These are phyloP conservation scores for Pelusios castaneus DNA, from an alignment of 2,113 vertebrate genomes.

Conservation along the genomic window DNA sequence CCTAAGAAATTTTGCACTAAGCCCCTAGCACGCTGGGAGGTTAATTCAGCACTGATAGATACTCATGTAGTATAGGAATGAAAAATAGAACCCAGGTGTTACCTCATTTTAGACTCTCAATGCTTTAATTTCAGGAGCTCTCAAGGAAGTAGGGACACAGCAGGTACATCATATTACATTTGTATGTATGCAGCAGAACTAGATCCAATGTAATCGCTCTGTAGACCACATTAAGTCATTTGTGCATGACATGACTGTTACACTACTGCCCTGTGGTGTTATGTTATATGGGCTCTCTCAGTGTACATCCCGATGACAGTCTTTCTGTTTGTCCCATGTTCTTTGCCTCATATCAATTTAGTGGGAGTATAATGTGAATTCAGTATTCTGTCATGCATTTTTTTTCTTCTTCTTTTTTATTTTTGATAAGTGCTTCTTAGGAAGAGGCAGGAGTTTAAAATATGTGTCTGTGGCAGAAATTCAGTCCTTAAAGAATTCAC, in stretches of 20 bases:
- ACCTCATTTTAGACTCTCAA: not conserved
- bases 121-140: not conserved
- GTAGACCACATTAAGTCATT: not conserved
- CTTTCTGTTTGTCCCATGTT: constrained; percentile 26
- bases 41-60: not conserved
- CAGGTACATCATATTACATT: not conserved
- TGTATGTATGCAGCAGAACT: not conserved
- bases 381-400: not conserved
- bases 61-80: not conserved
- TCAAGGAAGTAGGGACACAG: not conserved
- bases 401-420: not conserved
- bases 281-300: constrained; percentile 39
- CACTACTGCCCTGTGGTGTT: not conserved
- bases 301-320: not conserved
- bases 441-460: constrained; percentile 6
- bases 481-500: not conserved
- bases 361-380: constrained; percentile 37
- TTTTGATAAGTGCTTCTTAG: not conserved
- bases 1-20: rapidly evolving
- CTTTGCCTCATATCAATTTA: constrained; percentile 24
- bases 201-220: not conserved
- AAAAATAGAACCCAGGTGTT: not conserved
- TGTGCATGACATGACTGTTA: constrained; percentile 7
- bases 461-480: constrained; percentile 7
- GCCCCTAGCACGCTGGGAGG: not conserved